Percentiles rank a stretch among this genome's conserved stretches.
These are phyloP conservation scores for Amblyteles armatorius DNA, from an alignment of 2,888 invertebrate species.

Conservation along the genomic window DNA sequence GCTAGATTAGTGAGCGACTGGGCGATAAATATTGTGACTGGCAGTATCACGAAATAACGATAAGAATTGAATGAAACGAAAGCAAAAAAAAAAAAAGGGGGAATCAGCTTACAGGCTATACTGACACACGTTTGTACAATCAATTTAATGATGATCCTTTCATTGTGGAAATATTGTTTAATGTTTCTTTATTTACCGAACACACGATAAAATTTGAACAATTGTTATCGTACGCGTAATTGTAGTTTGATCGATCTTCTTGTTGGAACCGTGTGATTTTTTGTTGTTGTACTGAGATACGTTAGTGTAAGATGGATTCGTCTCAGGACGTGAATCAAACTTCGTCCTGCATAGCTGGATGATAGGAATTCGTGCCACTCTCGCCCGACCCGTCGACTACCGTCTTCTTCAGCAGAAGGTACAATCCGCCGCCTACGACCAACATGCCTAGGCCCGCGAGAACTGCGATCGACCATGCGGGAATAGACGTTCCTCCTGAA, in stretches of 20 bases:
- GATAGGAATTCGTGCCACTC: constrained; percentile 85
- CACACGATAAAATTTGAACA: constrained; percentile 22
- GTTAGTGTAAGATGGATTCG: constrained; percentile 1
- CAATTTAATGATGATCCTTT: constrained; percentile 37
- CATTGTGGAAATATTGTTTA: constrained; percentile 27
- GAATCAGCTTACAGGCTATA: constrained; percentile 51
- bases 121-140: constrained; percentile 59
- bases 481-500: constrained; percentile 89
- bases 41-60: constrained; percentile 42
- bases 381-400: constrained; percentile 87
- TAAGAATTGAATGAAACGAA: constrained; percentile 33
- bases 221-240: neutral
- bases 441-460: constrained; percentile 90
- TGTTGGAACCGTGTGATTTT: neutral
- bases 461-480: constrained; percentile 92
- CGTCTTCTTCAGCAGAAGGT: constrained; percentile 89
- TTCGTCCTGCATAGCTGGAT: constrained; percentile 86
- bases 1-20: constrained; percentile 65
- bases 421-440: constrained; percentile 89
- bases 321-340: constrained; percentile 79
- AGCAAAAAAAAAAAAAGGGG: constrained; percentile 6
- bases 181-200: constrained; percentile 43
- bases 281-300: neutral
- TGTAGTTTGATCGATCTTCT: neutral
- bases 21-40: constrained; percentile 45